These are phyloP conservation scores for Apogon hyalosoma DNA, from an alignment of 2,797 vertebrate species.

Conservation along the genomic window DNA sequence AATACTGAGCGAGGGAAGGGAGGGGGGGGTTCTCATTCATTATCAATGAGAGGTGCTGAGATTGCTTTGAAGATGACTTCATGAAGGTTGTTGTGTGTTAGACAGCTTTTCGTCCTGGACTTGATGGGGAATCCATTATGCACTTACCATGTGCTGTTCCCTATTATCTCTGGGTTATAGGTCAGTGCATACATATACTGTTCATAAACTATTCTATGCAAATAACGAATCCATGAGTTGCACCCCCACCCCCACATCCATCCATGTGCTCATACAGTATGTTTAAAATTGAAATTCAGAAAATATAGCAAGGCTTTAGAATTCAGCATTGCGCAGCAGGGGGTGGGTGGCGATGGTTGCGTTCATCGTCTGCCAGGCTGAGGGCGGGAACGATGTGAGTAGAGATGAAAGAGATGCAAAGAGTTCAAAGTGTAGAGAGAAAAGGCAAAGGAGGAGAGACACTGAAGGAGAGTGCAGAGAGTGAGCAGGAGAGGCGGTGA, in stretches of 20 bases:
- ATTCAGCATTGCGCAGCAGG: conserved; percentile 52
- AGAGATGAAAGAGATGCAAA: conserved; percentile 73
- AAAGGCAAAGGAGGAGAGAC: conserved; percentile 39
- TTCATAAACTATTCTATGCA: conserved; percentile 17
- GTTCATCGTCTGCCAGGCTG: conserved; percentile 10
- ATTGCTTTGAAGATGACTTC: conserved; percentile 77
- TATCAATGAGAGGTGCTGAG: conserved; percentile 78
- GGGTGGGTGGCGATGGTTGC: conserved; percentile 26
- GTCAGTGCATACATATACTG: conserved; percentile 42
- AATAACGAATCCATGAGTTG: neutral
- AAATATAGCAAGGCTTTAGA: conserved; percentile 11
- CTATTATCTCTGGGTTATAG: conserved; percentile 66
- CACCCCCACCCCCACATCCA: neutral
- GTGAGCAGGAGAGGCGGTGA: conserved; percentile 29
- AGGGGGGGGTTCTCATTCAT: conserved; percentile 71
- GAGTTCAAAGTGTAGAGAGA: conserved; percentile 64
- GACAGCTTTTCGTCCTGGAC: conserved; percentile 34
- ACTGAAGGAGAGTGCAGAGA: conserved; percentile 26
- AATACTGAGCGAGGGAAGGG: conserved; percentile 53
- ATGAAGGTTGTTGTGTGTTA: conserved; percentile 49
- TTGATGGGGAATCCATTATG: conserved; percentile 49
- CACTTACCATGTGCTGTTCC: conserved; percentile 37
- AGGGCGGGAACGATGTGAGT: conserved; percentile 46
- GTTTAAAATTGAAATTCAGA: conserved; percentile 48
- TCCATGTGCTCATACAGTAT: neutral